phyloP scores from a whole-genome alignment of 2,797 vertebrate genomes.

The Syngnathus acus region DNA sequence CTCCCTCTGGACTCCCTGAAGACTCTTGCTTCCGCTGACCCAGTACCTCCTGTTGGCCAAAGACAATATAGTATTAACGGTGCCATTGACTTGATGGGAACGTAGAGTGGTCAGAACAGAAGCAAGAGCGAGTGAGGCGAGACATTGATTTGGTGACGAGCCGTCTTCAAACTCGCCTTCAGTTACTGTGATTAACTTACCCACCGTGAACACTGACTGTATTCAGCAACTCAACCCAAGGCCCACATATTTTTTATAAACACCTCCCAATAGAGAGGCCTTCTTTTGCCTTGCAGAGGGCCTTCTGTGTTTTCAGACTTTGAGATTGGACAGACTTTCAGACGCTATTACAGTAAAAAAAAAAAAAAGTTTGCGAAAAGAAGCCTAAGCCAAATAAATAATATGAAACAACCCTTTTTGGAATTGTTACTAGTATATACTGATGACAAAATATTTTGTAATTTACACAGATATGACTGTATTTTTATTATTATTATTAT shows the following conservation, averaged over 20 bases:
- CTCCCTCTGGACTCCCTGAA: slow-evolving; percentile 94
- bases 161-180: slow-evolving; percentile 40
- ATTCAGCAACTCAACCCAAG: not conserved
- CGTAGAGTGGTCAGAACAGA: slow-evolving; percentile 78
- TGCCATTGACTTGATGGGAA: slow-evolving; percentile 85
- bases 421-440: not conserved
- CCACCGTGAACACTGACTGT: slow-evolving; percentile 17
- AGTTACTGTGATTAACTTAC: slow-evolving; percentile 1
- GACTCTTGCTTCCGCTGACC: slow-evolving; percentile 92
- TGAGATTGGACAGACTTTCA: not conserved
- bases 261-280: not conserved
- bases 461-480: not conserved
- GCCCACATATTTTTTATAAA: not conserved
- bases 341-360: not conserved
- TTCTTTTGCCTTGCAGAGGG: not conserved
- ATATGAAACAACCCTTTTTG: not conserved
- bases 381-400: not conserved
- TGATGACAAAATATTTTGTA: not conserved
- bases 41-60: slow-evolving; percentile 98
- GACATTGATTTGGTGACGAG: slow-evolving; percentile 71
- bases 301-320: not conserved
- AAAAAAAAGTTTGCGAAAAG: not conserved
- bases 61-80: slow-evolving; percentile 92
- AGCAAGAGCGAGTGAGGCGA: slow-evolving; percentile 74
- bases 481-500: too few species aligned